Conservation (phyloP, 2,797 vertebrate species). For the Mormyrops attenuatus region DNA sequence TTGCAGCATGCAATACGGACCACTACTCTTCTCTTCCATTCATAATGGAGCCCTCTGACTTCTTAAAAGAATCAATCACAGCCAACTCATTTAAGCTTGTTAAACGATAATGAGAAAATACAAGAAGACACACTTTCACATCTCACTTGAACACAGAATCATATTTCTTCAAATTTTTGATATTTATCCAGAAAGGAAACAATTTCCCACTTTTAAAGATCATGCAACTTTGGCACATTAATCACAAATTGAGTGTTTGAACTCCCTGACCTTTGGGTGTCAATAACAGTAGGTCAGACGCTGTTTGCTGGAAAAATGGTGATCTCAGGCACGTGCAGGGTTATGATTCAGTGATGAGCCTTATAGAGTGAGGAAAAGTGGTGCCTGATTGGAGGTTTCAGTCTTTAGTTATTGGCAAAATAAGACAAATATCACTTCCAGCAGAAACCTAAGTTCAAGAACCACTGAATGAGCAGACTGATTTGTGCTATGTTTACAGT, state of each 20-base stretch:
- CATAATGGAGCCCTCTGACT: background rate
- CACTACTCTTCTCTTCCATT: background rate
- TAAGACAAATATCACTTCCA: background rate
- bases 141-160: background rate
- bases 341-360: background rate
- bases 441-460: background rate
- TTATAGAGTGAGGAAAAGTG: background rate
- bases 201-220: background rate
- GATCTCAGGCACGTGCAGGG: background rate
- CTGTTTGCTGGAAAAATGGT: background rate
- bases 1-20: background rate
- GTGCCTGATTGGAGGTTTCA: background rate
- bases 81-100: background rate
- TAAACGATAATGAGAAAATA: background rate
- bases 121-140: background rate
- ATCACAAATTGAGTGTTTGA: background rate
- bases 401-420: background rate
- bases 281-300: background rate
- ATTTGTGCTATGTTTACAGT: background rate
- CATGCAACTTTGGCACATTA: background rate
- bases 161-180: background rate
- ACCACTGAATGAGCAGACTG: background rate
- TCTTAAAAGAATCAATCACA: background rate
- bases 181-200: background rate
- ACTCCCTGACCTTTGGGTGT: background rate